Evolutionary conservation across 1,140 invertebrate genomes (phyloP), one percentile per base, ranked within the genome.

Genomic region (Lutraria rhynchaena): DNA sequence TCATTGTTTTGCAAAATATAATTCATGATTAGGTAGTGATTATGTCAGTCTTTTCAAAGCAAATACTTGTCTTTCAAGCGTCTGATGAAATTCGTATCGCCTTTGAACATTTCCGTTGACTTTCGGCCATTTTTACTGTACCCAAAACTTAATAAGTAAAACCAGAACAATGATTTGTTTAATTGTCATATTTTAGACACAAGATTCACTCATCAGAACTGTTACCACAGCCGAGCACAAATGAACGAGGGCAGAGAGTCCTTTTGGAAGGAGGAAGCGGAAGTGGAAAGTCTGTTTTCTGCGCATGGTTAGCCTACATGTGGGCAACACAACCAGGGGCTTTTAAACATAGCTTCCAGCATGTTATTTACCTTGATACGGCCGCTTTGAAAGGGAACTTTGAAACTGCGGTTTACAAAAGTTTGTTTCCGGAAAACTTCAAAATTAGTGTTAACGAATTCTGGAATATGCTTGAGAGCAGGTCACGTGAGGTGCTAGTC

Each of bases 261-360:
- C n/a, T 90, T 1, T 33, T 90, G 13, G 87, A 88, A 61, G 89
- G 89, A 1, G 33, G 63, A 33, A 82, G 83, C 41, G 89, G 89
- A 71, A 87, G 83, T 76, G 89, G 89, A 51, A 89, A 90, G 67
- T 84, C 88, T 4, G 85, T 82, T 29, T 67, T 89, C 24, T 83
- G 82, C 44, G 84, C 55, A 83, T 87, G 84, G 67, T 31, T 90
- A 55, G 51, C 88, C 0, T 87, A 87, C 61, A 58, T 84, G 29
- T 90, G 89, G 89, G 87, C 85, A 7, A 85, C 75, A 9, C 77
- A 87, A 19, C 67, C 70, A 4, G 69, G 57, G 15, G 89, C 69
- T 63, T 89, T 90, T 53, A 84, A 76, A 33, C 60, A 85, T 22
- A 65, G 74, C 7, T 90, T 85, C 63, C 58, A 65, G 0, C 84